Conservation (phyloP, 2,888 invertebrate genomes). For the Caenorhabditis sp. region DNA sequence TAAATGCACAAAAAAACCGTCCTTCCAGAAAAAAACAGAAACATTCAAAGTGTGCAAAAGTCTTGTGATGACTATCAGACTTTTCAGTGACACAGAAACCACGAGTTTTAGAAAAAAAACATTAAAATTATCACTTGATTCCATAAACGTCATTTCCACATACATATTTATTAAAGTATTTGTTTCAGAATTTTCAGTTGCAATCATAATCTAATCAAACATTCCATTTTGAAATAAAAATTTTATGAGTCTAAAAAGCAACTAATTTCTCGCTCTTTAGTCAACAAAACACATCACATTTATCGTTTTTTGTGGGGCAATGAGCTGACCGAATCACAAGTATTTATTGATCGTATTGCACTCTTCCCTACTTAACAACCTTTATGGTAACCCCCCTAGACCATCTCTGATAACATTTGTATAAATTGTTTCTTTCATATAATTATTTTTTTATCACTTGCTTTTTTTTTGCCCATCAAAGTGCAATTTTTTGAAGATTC, state of each 20-base stretch:
- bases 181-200: too few species aligned
- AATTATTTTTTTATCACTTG: not conserved
- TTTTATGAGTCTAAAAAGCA: not conserved
- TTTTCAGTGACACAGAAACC: too few species aligned
- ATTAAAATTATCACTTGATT: too few species aligned
- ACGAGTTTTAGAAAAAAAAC: too few species aligned
- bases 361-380: constrained; percentile 14
- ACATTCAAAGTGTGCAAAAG: too few species aligned
- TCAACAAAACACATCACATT: not conserved
- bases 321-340: not conserved
- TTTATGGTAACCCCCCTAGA: not conserved
- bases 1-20: too few species aligned
- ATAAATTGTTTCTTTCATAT: not conserved
- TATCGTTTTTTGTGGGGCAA: not conserved
- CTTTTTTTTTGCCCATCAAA: not conserved
- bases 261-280: not conserved
- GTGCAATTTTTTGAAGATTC: not conserved
- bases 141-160: too few species aligned
- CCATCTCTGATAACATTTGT: not conserved
- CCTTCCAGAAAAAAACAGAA: too few species aligned
- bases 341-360: not conserved
- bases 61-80: too few species aligned
- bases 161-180: too few species aligned
- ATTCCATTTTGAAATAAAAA: not conserved
- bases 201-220: not conserved